A percentile compares a stretch with the other conserved stretches of the same genome.
phyloP scores from a whole-genome alignment of 2,888 invertebrate genomes.

The Eristalis intricaria region DNA sequence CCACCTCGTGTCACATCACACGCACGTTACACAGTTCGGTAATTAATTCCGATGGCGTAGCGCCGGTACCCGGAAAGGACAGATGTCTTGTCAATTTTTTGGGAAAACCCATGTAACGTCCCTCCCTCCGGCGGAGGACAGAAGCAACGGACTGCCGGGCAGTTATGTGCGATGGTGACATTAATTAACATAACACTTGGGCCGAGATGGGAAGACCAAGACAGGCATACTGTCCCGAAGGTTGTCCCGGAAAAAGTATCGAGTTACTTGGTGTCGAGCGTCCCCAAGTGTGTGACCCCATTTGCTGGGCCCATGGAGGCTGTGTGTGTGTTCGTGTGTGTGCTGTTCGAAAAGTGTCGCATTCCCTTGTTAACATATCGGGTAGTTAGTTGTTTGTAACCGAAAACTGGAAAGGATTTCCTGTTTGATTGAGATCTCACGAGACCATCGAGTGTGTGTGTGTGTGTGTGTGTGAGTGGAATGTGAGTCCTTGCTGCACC shows the following conservation, averaged over 20 bases:
- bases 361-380: conserved; percentile 61
- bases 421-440: conserved; percentile 53
- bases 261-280: conserved; percentile 36
- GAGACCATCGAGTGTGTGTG: conserved; percentile 14
- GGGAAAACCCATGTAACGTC: not conserved
- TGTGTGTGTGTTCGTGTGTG: not conserved
- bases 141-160: not conserved
- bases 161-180: conserved; percentile 47
- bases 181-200: conserved; percentile 63
- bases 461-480: not conserved
- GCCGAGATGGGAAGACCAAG: conserved; percentile 47
- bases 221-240: conserved; percentile 34
- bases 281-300: conserved; percentile 45
- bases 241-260: conserved; percentile 63
- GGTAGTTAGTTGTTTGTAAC: conserved; percentile 43
- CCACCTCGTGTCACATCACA: not conserved
- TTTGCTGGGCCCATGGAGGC: conserved; percentile 9
- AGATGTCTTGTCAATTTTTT: conserved; percentile 48
- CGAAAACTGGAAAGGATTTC: conserved; percentile 62
- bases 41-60: conserved; percentile 71
- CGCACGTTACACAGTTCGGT: conserved; percentile 60
- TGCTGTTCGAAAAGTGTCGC: conserved; percentile 32
- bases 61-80: conserved; percentile 50
- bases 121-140: not conserved
- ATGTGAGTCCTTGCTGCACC: conserved; percentile 41